phyloP scores from a whole-genome alignment of 2,797 vertebrate genomes.

The Xiphophorus birchmanni region DNA sequence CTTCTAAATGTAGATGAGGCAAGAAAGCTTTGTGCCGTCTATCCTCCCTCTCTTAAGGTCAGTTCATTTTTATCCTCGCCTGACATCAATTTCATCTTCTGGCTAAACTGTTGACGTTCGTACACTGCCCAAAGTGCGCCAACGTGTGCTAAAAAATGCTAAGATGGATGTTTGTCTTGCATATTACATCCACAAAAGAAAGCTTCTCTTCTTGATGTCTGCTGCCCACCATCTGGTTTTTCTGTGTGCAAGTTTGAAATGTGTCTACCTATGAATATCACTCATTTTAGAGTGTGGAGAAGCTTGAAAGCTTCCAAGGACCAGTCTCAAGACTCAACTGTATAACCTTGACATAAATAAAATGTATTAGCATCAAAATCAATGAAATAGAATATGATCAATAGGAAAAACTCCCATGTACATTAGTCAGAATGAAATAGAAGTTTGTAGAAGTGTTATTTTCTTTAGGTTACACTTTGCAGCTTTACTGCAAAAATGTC shows the following conservation, averaged over 20 bases:
- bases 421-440: not conserved
- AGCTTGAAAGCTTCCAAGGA: not conserved
- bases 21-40: not conserved
- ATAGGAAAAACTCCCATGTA: not conserved
- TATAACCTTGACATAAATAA: too few relatives aligned
- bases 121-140: not conserved
- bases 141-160: not conserved
- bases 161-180: constrained; percentile 4
- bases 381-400: too few relatives aligned
- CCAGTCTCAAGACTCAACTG: not conserved
- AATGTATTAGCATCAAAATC: not conserved
- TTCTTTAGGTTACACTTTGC: too few relatives aligned
- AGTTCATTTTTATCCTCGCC: constrained; percentile 2
- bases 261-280: not conserved
- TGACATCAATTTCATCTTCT: constrained; percentile 8
- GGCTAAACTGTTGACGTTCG: constrained; percentile 3
- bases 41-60: not conserved
- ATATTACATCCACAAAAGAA: not conserved
- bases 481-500: not conserved
- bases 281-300: not conserved
- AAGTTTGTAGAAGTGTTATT: not conserved
- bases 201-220: not conserved
- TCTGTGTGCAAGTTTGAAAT: not conserved
- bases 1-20: not conserved
- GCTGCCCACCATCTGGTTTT: not conserved